Evolutionary conservation across 1,140 invertebrate genomes (phyloP).

Genomic region (Berghia stephanieae): DNA sequence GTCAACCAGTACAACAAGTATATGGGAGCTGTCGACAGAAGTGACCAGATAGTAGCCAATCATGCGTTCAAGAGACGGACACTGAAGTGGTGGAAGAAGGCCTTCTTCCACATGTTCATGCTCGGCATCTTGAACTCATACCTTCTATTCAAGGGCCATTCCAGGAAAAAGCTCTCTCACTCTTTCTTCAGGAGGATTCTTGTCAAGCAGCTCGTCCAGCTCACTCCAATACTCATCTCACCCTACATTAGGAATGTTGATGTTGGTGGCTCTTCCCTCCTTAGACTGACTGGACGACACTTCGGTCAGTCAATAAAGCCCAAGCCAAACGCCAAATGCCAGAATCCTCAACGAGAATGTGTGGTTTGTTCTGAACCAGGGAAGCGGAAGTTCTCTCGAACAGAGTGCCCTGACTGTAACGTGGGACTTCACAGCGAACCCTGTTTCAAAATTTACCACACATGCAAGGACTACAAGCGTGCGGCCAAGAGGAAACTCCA

Average conservation of each 20-base stretch:
- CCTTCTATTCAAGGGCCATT: neutral
- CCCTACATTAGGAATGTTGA: neutral
- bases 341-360: too few species aligned
- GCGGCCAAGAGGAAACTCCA: too few species aligned
- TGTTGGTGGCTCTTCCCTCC: neutral
- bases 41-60: neutral
- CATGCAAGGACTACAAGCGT: too few species aligned
- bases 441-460: too few species aligned
- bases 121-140: neutral
- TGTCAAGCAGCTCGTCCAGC: neutral
- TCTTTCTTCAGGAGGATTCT: neutral
- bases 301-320: neutral
- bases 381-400: neutral
- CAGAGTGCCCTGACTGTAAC: too few species aligned
- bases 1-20: neutral
- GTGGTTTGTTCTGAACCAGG: neutral
- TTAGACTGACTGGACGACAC: neutral
- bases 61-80: neutral
- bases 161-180: neutral
- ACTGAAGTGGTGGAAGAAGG: slow-evolving; percentile 12
- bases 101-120: neutral
- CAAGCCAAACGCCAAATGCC: neutral
- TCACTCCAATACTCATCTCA: neutral
- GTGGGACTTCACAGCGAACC: neutral
- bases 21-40: neutral